Evolutionary conservation across 2,888 invertebrate genomes (phyloP).

Genomic region (Carpatolechia fugitivella): DNA sequence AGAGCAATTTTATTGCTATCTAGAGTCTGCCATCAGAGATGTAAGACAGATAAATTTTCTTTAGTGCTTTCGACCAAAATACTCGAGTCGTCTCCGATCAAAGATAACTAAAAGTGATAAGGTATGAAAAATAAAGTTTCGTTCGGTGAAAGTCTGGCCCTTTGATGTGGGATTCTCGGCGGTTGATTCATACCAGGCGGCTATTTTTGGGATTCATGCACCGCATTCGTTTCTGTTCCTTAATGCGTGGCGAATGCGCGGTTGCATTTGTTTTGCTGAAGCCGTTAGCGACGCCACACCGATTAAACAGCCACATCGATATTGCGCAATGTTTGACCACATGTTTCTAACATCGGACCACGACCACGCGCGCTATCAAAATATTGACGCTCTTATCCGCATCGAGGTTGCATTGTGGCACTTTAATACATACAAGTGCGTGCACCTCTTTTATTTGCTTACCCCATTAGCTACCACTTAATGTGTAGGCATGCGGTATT

Average conservation of each 20-base stretch:
- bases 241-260: slow-evolving; percentile 53
- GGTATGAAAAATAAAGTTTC: slow-evolving; percentile 37
- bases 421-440: slow-evolving; percentile 63
- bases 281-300: slow-evolving; percentile 44
- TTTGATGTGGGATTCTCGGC: slow-evolving; percentile 72
- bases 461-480: slow-evolving; percentile 70
- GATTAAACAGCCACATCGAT: slow-evolving; percentile 53
- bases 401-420: slow-evolving; percentile 60
- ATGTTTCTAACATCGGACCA: slow-evolving; percentile 65
- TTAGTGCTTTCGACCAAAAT: slow-evolving; percentile 5
- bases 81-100: slow-evolving; percentile 11
- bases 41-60: slow-evolving; percentile 9
- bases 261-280: slow-evolving; percentile 54
- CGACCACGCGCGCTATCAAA: slow-evolving; percentile 72
- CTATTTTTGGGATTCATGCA: slow-evolving; percentile 54
- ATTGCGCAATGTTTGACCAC: slow-evolving; percentile 76
- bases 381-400: slow-evolving; percentile 76
- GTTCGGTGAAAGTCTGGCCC: slow-evolving; percentile 59
- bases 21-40: slow-evolving; percentile 1
- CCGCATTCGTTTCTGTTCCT: slow-evolving; percentile 25
- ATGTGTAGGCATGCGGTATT: slow-evolving; percentile 53
- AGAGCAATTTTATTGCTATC: neutral
- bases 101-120: slow-evolving; percentile 22
- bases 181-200: slow-evolving; percentile 60
- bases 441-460: slow-evolving; percentile 61